A percentile compares a stretch with the other conserved stretches of the same genome.
Conservation (phyloP, 2,797 vertebrate genomes). For the Acomys russatus region DNA sequence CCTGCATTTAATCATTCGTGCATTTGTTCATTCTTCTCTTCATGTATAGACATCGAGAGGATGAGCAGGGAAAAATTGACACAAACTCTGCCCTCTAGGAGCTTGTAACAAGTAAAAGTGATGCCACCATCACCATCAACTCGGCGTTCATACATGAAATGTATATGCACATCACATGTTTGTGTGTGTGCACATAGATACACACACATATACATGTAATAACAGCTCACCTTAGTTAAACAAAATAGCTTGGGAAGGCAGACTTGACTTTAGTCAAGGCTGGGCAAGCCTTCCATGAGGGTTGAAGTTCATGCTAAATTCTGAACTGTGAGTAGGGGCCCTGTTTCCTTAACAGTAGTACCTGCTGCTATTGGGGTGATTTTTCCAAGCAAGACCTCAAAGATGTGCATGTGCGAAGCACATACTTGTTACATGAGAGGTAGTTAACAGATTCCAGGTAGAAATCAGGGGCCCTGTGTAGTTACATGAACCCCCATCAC, state of each 20-base stretch:
- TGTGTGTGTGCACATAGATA: not conserved
- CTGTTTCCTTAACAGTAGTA: not conserved
- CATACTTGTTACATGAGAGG: not conserved
- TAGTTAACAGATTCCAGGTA: not conserved
- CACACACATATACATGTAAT: too few species aligned
- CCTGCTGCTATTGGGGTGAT: not conserved
- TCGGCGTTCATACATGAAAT: not conserved
- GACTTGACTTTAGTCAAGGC: slow-evolving; percentile 4
- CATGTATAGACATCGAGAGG: not conserved
- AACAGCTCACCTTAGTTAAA: not conserved
- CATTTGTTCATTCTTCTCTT: not conserved
- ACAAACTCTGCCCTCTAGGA: not conserved
- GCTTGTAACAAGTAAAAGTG: not conserved
- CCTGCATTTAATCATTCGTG: not conserved
- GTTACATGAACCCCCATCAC: not conserved
- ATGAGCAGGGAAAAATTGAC: not conserved
- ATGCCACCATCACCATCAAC: not conserved
- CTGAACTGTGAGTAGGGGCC: not conserved
- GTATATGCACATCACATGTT: not conserved
- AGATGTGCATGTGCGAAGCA: not conserved
- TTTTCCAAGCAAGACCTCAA: not conserved
- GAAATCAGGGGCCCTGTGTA: not conserved
- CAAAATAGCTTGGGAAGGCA: not conserved
- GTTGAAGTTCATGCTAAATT: not conserved
- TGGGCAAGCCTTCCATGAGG: not conserved